Conservation (phyloP, 64 coral and sea anemone genomes). For the Montipora capricornis region DNA sequence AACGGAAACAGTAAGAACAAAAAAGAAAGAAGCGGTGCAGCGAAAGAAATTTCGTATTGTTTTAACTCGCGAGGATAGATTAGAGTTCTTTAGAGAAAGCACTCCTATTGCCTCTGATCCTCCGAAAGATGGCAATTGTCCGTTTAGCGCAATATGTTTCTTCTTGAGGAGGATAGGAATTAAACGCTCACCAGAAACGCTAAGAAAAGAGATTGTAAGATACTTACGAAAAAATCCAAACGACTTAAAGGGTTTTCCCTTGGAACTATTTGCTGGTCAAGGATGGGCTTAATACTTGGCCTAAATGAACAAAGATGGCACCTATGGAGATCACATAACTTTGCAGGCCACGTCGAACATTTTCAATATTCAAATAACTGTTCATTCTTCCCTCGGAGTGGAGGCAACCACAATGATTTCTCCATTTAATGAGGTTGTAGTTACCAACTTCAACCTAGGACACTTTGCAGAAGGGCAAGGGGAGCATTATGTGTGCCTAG, state of each 20-base stretch:
- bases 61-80: not conserved
- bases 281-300: constrained; percentile 20
- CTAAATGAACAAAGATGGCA: constrained; percentile 32
- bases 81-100: too few relatives aligned
- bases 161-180: constrained; percentile 7
- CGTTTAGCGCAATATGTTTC: not conserved
- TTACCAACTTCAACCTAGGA: not conserved
- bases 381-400: constrained; percentile 21
- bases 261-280: constrained; percentile 37
- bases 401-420: not conserved
- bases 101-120: too few relatives aligned
- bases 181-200: not conserved
- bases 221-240: constrained; percentile 34
- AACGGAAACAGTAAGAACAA: not conserved
- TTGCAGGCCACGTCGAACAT: constrained; percentile 22
- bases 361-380: not conserved
- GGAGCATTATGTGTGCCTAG: constrained; percentile 58
- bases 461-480: constrained; percentile 14
- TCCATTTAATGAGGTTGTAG: not conserved
- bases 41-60: not conserved
- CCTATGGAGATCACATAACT: constrained; percentile 28
- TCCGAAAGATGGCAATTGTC: too few relatives aligned
- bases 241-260: constrained; percentile 16
- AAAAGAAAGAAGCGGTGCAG: not conserved
- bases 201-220: constrained; percentile 23